Conservation (phyloP, 2,113 vertebrate genomes). For the Entelurus aequoreus region DNA sequence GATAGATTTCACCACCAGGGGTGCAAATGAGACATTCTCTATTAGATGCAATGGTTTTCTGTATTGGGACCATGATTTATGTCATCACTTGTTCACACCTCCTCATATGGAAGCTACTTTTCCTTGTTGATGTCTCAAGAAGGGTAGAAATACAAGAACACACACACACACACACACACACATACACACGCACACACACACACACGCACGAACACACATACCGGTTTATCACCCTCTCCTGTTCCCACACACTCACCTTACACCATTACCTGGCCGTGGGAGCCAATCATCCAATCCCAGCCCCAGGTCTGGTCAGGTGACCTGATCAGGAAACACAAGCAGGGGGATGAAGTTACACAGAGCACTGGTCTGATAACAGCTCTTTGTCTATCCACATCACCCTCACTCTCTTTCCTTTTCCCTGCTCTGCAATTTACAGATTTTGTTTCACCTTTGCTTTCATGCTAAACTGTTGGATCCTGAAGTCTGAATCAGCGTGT, state of each 20-base stretch:
- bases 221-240: constrained; percentile 41
- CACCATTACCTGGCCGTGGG: constrained; percentile 93
- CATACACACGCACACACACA: constrained; percentile 78
- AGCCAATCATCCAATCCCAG: constrained; percentile 83
- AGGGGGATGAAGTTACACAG: constrained; percentile 88
- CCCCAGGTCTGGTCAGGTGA: constrained; percentile 82
- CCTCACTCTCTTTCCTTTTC: constrained; percentile 50
- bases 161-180: constrained; percentile 80
- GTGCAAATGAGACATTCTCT: too few species aligned
- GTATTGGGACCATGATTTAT: too few species aligned
- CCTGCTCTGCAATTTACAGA: constrained; percentile 97
- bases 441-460: constrained; percentile 98
- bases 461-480: constrained; percentile 85
- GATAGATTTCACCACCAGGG: too few species aligned
- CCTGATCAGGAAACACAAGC: constrained; percentile 91
- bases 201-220: constrained; percentile 33
- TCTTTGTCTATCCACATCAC: constrained; percentile 70
- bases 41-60: too few species aligned
- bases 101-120: too few species aligned
- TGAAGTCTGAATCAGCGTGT: constrained; percentile 73
- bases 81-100: too few species aligned
- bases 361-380: constrained; percentile 88
- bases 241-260: constrained; percentile 99
- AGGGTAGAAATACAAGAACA: background rate
- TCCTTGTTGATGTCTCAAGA: too few species aligned